Base-by-base conservation (phyloP, 2,888 invertebrate genomes). In the Noctuana brunneofusca region DNA sequence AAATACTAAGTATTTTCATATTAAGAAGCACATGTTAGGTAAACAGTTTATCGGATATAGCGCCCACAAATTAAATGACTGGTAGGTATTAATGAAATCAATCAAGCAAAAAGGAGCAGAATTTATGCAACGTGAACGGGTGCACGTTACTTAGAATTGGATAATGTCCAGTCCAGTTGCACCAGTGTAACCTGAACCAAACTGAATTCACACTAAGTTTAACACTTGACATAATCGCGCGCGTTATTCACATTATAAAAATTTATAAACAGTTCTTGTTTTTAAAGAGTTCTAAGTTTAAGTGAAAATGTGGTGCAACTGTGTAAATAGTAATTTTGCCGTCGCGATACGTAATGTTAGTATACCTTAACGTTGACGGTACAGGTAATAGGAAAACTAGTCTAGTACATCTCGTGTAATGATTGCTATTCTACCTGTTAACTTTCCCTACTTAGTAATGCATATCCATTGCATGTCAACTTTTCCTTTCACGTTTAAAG, bases 231-330 rank as follows among this genome's bases (percentile, higher is more conserved):
- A 22, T 46, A 60, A 46, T 24, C 59, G 53, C 59, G 46, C 53
- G 59, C 32, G 59, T 52, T 48, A 58, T 49, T 53, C 43, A 16
- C 32, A 32, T 20, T 20, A 60, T 54, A 53, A 43, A 50, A 58
- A 58, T 60, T 46, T 22, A 52, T 18, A 22, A 24, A 30, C n/a
- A n/a, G n/a, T n/a, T n/a, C n/a, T n/a, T n/a, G n/a, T n/a, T n/a
- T n/a, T n/a, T 30, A 46, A 43, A 59, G 58, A 56, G 56, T 58
- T 50, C 53, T 32, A 5, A 49, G 57, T 48, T 49, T 14, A 24
- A 60, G 59, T 54, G 59, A 60, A 54, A 60, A 60, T 60, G 59
- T 60, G 59, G 59, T 60, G 59, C 43, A 54, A 53, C 35, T 60
- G 59, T 48, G 59, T 27, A 46, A 54, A 60, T 20, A 60, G 53